phyloP scores from a whole-genome alignment of 92 coral and sea anemone genomes.

The Paramuricea clavata region DNA sequence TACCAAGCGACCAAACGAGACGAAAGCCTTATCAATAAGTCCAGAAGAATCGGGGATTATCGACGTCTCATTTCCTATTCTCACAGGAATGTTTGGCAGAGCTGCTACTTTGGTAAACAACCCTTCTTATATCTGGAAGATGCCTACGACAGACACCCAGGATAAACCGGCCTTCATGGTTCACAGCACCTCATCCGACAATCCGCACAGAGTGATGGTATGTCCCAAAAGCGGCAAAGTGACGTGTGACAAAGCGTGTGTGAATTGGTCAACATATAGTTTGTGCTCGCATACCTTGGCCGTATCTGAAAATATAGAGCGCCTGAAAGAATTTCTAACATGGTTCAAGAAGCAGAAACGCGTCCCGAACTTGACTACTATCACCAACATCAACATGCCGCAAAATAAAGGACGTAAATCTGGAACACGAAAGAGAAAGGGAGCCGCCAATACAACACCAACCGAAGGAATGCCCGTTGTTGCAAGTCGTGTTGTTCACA shows the following conservation, averaged over 20 bases:
- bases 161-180: constrained; percentile 26
- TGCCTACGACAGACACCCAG: constrained; percentile 52
- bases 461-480: constrained; percentile 53
- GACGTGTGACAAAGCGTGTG: constrained; percentile 59
- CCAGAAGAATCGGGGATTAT: constrained; percentile 57
- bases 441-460: constrained; percentile 39
- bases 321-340: constrained; percentile 43
- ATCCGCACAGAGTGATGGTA: constrained; percentile 52
- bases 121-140: constrained; percentile 48
- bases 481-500: constrained; percentile 55
- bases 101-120: constrained; percentile 52
- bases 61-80: constrained; percentile 61
- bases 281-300: constrained; percentile 72
- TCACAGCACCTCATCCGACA: constrained; percentile 45
- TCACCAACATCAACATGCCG: constrained; percentile 66
- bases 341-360: constrained; percentile 56
- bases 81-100: constrained; percentile 60
- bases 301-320: constrained; percentile 55
- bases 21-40: constrained; percentile 39
- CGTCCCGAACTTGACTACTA: constrained; percentile 49
- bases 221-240: constrained; percentile 40
- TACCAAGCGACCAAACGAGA: constrained; percentile 31
- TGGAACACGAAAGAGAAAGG: constrained; percentile 63
- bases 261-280: constrained; percentile 61
- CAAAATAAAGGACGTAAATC: constrained; percentile 52